phyloP scores from a whole-genome alignment of 2,888 invertebrate species.

The Pyrrhosoma nymphula region DNA sequence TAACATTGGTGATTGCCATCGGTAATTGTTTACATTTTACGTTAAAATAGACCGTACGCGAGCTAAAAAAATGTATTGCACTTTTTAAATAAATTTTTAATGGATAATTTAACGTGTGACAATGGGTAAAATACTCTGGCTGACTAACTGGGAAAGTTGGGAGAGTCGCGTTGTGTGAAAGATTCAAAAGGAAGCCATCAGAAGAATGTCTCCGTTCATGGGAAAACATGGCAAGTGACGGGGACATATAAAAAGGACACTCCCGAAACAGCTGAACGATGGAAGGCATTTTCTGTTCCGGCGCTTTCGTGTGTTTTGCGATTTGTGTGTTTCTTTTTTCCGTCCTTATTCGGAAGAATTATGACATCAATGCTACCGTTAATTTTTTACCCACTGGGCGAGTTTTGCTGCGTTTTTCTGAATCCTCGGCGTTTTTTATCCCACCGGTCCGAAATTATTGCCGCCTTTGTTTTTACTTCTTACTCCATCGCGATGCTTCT shows the following conservation, averaged over 20 bases:
- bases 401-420: not conserved
- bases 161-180: not conserved
- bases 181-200: not conserved
- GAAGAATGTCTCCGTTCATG: not conserved
- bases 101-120: no score
- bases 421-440: not conserved
- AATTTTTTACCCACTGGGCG: not conserved
- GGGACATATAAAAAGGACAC: not conserved
- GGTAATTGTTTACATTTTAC: no score
- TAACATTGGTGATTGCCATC: no score
- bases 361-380: not conserved
- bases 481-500: not conserved
- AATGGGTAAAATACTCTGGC: no score
- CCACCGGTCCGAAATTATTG: not conserved
- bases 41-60: no score
- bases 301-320: not conserved
- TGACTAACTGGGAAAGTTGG: no score
- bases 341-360: not conserved
- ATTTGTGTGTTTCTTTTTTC: not conserved
- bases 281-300: not conserved
- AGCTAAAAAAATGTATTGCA: no score
- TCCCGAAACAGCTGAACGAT: not conserved
- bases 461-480: not conserved
- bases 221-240: slow-evolving; percentile 33
- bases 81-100: no score